Evolutionary conservation across 1,140 invertebrate genomes (phyloP).

Genomic region (Eufriesea mexicana): DNA sequence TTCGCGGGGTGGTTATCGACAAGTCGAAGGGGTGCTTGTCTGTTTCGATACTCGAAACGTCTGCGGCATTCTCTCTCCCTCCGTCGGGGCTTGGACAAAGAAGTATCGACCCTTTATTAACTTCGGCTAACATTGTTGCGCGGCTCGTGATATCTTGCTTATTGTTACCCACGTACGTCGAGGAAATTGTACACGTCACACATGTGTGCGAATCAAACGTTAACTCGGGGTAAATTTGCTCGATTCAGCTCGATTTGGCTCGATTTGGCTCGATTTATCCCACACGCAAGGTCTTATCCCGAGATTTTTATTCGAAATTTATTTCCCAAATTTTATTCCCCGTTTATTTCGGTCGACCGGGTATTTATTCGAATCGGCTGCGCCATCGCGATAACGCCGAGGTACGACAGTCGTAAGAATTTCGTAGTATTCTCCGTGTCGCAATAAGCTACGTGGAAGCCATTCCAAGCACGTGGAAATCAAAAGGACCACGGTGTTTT

Average conservation of each 20-base stretch:
- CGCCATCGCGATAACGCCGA: background rate
- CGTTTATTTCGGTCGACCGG: too few species aligned
- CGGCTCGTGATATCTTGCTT: background rate
- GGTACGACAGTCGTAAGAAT: background rate
- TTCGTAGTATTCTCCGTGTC: background rate
- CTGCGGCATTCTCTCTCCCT: background rate
- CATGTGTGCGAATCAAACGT: too few species aligned
- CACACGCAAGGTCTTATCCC: too few species aligned
- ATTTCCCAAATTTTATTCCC: too few species aligned
- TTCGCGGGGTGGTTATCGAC: slow-evolving; percentile 18
- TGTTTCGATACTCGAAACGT: slow-evolving; percentile 21
- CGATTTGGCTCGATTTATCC: too few species aligned
- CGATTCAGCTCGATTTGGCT: too few species aligned
- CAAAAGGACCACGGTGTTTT: background rate
- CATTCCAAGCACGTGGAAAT: slow-evolving; percentile 5
- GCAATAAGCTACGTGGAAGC: background rate
- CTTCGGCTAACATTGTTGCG: background rate
- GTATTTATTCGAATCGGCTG: too few species aligned
- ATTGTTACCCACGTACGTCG: background rate
- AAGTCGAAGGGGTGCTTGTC: slow-evolving; percentile 11
- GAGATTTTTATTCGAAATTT: too few species aligned
- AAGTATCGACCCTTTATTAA: slow-evolving; percentile 22
- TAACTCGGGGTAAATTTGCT: too few species aligned
- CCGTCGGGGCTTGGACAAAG: background rate
- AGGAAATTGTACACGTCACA: too few species aligned